phyloP scores from a whole-genome alignment of 2,113 vertebrate species.

The Glaucomys volans region DNA sequence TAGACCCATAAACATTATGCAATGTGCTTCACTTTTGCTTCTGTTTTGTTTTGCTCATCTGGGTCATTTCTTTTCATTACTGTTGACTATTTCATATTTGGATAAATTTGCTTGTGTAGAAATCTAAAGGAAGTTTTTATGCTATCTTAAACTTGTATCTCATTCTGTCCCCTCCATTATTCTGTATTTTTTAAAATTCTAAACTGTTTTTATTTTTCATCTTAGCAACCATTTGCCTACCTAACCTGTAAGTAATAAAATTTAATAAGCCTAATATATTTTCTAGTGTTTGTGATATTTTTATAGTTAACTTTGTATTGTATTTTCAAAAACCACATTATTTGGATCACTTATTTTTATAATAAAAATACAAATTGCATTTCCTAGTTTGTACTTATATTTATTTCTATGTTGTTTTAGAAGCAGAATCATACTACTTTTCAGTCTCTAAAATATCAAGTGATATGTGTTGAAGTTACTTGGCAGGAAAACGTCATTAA shows the following conservation, averaged over 20 bases:
- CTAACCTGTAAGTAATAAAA: background rate
- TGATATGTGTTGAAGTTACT: background rate
- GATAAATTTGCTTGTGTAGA: background rate
- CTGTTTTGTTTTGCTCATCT: background rate
- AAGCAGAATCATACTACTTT: background rate
- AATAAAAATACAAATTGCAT: background rate
- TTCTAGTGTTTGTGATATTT: background rate
- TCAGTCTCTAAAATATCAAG: background rate
- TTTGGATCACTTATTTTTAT: background rate
- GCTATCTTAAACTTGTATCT: background rate
- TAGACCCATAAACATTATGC: background rate
- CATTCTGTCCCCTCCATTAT: background rate
- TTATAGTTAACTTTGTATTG: background rate
- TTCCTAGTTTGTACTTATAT: background rate
- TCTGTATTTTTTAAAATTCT: no score
- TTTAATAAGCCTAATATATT: background rate
- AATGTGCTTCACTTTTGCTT: background rate
- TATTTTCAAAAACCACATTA: background rate
- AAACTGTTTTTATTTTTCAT: background rate
- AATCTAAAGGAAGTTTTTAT: background rate
- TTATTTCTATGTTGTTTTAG: background rate
- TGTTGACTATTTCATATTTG: background rate
- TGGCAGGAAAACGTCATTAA: background rate
- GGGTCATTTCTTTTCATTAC: background rate
- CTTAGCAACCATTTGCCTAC: background rate